Evolutionary conservation across 2,888 invertebrate genomes (phyloP).

Genomic region (Anagyrus pseudococci): DNA sequence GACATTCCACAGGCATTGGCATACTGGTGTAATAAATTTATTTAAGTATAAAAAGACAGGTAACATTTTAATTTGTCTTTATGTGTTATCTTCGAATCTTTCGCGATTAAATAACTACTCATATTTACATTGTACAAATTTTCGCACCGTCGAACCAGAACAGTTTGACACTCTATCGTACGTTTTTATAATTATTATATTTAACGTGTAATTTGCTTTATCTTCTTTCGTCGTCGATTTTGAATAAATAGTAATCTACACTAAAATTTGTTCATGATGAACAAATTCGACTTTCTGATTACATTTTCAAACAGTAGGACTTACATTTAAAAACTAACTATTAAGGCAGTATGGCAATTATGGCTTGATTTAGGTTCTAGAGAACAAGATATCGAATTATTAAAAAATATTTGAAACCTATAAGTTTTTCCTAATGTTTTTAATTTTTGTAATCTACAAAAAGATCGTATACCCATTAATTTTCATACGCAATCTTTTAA

Average conservation of each 20-base stretch:
- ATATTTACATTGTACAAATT: slow-evolving; percentile 23
- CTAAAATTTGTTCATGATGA: slow-evolving; percentile 9
- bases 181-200: too few relatives aligned
- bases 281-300: slow-evolving; percentile 30
- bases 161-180: background rate
- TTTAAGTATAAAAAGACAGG: slow-evolving; percentile 36
- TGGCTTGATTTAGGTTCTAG: slow-evolving; percentile 49
- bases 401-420: slow-evolving; percentile 9
- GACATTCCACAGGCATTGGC: slow-evolving; percentile 20
- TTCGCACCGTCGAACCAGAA: slow-evolving; percentile 6
- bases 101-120: slow-evolving; percentile 15
- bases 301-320: slow-evolving; percentile 22
- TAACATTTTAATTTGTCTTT: slow-evolving; percentile 21
- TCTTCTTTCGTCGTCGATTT: background rate
- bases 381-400: slow-evolving; percentile 28
- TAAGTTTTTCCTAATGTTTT: slow-evolving; percentile 4
- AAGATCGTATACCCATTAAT: too few relatives aligned
- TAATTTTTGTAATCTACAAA: background rate
- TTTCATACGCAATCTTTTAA: too few relatives aligned
- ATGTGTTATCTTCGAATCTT: slow-evolving; percentile 15
- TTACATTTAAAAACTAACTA: slow-evolving; percentile 49
- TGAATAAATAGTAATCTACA: slow-evolving; percentile 33
- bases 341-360: slow-evolving; percentile 59
- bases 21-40: slow-evolving; percentile 23
- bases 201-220: slow-evolving; percentile 20